Base-by-base conservation (phyloP, 2,797 vertebrate genomes). In the Luscinia megarhynchos region DNA sequence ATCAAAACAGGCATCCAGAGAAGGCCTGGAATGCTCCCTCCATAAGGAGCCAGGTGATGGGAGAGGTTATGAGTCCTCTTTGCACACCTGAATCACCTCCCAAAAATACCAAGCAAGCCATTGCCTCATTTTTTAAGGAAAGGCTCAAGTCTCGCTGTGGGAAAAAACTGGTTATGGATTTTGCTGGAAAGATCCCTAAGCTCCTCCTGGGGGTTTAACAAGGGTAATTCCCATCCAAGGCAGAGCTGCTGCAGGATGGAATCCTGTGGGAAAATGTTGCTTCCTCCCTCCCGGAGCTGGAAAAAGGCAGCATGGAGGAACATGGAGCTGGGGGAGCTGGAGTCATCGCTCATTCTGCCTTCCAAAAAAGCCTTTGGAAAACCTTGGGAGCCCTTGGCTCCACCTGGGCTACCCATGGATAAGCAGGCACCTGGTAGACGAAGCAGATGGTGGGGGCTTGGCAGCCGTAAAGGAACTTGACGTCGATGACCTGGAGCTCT, bases 401-500 rank as follows among this genome's bases (percentile, higher is more conserved):
- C 66, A 22, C 9, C 27, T 0, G 11, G 43, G 38, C 15, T 15
- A 10, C 15, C 38, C 6, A 0, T 2, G 3, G 6, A 62, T 40
- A 26, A 46, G 41, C 27, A 13, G 68, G 70, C 96, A 99, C 99
- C 99, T 99, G 99, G 96, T 99, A 99, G 85, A 99, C 99, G 46
- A 99, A 99, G 97, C 99, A 99, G 97, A 99, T 99, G 15, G 99
- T 99, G 3, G 99, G 99, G 14, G 99, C 99, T 94, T 99, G 99
- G 93, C 99, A 99, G 81, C 99, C 99, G 0, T 99, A 99, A 7
- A 99, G 97, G 95, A 99, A 99, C 94, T 99, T 99, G 41, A 99
- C 99, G 1, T 99, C 99, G 15, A 99, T 99, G 96, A 99, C 99
- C 63, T 99, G 99, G 64, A 99, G 97, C 95, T 99, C 99, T 91